Base-by-base conservation (phyloP, 2,797 vertebrate genomes). In the Galaxias olidus region DNA sequence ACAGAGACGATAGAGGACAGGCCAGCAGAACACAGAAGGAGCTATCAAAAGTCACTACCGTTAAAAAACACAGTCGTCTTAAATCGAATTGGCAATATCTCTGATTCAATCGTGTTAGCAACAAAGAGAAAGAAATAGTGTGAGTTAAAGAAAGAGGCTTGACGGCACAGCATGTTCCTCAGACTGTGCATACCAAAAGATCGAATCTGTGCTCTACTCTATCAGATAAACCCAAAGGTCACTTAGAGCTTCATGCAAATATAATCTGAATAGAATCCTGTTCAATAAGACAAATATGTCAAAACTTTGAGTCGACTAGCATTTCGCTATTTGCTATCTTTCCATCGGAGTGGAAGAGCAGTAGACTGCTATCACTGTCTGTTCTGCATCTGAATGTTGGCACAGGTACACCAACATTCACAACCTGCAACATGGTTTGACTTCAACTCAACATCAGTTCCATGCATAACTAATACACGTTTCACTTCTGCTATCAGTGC, bases 21-120 rank as follows among this genome's bases (percentile, higher is more conserved):
- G 56, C 20, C 60, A 58, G 42, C 58, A 20, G 60, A 72, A 59
- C 68, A 77, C 65, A 74, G 63, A 83, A 67, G 83, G 65, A 81
- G 69, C 69, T 84, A 76, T 85, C 75, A 85, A 73, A 87, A 82
- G 74, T 75, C 72, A 80, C 69, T 51, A 77, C 70, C 72, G 72
- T 80, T 69, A 63, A 79, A 74, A 87, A 89, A 83, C 13, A 64
- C 48, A 40, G 71, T 61, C 51, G 76, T 82, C 74, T 77, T 85
- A 82, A 88, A 85, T 84, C 77, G 77, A 72, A 77, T 85, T 86
- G 87, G 86, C 84, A 84, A 71, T 63, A 72, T 85, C 79, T 63
- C 44, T 18, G 1, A 69, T 78, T 15, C 19, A 68, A 75, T 76
- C 75, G 61, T 54, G n/a, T 51, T 61, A 18, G 66, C 65, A 50